Base-by-base conservation (phyloP, 2,797 vertebrate genomes). In the Lophura swinhoii region DNA sequence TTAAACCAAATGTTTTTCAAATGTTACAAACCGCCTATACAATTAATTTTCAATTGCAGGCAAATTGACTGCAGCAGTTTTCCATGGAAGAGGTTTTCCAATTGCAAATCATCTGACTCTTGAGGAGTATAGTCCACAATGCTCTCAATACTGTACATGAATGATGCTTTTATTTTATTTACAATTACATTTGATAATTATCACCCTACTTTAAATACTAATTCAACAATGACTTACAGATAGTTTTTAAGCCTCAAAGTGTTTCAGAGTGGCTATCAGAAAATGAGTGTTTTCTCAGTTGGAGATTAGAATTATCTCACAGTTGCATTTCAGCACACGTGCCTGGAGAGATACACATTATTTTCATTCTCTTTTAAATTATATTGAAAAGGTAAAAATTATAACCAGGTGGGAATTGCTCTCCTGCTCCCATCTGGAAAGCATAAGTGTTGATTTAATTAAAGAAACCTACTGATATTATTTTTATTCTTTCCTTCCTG, bases 401-500 rank as follows among this genome's bases (percentile, higher is more conserved):
- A 73, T 60, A 95, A 84, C 24, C 56, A 58, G 39, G 70, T 91
- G 35, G 67, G 43, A 91, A 86, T 88, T 91, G 78, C 43, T 91
- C 39, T 68, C 22, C 66, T 91, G 21, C 16, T 91, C 77, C 79
- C 83, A 88, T 58, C 26, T 94, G 80, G 83, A 95, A 91, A 90
- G n/a, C n/a, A 41, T 78, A 90, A 80, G 28, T 79, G 51, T 31
- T 16, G 7, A 90, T 91, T 90, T 80, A 87, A 87, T 92, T 87
- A 84, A 63, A 86, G 63, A 60, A 92, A 86, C 20, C 75, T 81
- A 59, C 79, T 70, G 49, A 84, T 93, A 69, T 6, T 81, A 59
- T 39, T 93, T 90, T 78, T 84, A 59, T 77, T 78, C 23, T 93
- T 87, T 73, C 66, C 14, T 94, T 95, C 51, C 76, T 90, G 77